Evolutionary conservation across 1,140 invertebrate species (phyloP).

Genomic region (Zaprionus tsacasi): DNA sequence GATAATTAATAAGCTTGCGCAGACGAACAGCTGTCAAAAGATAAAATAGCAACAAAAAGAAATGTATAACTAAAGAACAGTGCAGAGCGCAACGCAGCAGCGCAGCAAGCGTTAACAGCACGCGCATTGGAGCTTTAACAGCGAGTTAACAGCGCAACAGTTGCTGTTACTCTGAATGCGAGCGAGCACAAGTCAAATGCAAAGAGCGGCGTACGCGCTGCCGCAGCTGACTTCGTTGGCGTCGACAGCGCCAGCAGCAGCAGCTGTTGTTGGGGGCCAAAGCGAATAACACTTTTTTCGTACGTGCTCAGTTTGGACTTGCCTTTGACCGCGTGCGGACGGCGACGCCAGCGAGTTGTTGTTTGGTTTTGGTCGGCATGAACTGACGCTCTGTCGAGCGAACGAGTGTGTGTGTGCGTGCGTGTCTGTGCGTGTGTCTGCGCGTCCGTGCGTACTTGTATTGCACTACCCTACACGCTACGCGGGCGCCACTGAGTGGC

Average conservation of each 20-base stretch:
- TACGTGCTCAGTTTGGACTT: constrained; percentile 46
- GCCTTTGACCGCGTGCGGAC: constrained; percentile 59
- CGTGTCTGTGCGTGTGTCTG: constrained; percentile 20
- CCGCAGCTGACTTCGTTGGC: constrained; percentile 36
- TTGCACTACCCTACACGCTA: not conserved
- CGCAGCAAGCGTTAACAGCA: not conserved
- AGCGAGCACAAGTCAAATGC: constrained; percentile 35
- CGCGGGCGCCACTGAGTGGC: constrained; percentile 18
- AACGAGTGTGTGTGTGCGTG: constrained; percentile 20
- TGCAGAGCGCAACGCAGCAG: constrained; percentile 18
- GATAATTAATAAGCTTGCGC: constrained; percentile 42
- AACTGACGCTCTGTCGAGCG: constrained; percentile 28
- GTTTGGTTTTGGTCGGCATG: constrained; percentile 35
- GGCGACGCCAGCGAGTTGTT: constrained; percentile 53
- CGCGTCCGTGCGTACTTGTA: too few relatives aligned
- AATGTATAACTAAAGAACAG: constrained; percentile 1
- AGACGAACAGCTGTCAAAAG: constrained; percentile 36
- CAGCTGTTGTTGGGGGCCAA: constrained; percentile 42
- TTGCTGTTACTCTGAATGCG: constrained; percentile 1
- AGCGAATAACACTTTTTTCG: constrained; percentile 31
- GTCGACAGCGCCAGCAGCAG: constrained; percentile 22
- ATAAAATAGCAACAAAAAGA: constrained; percentile 18
- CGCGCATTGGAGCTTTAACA: constrained; percentile 26
- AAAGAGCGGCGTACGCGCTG: constrained; percentile 44
- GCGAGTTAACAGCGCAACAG: constrained; percentile 38